phyloP scores from a whole-genome alignment of 1,140 invertebrate species.

The Drosophila tsacasi region DNA sequence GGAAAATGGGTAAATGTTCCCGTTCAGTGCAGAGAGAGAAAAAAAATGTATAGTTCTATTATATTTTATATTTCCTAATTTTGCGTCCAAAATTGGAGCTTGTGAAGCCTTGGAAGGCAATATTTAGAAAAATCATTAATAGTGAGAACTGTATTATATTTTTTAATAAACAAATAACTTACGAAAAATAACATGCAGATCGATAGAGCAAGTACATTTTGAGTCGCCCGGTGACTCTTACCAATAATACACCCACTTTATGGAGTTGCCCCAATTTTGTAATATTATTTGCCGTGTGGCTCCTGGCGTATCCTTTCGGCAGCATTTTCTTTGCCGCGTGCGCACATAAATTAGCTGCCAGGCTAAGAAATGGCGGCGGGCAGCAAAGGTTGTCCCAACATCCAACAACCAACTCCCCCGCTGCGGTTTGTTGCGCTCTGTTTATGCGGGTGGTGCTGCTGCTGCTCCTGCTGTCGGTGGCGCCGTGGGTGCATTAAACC shows the following conservation, averaged over 20 bases:
- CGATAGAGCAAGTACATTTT: neutral
- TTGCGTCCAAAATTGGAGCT: neutral
- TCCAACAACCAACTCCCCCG: slow-evolving; percentile 30
- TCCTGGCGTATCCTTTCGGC: slow-evolving; percentile 70
- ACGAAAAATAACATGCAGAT: neutral
- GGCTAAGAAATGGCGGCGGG: slow-evolving; percentile 77
- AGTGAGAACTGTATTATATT: neutral
- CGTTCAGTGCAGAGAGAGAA: slow-evolving; percentile 13
- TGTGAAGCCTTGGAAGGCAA: neutral
- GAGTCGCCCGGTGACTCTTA: too few species aligned
- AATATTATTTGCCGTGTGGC: slow-evolving; percentile 40
- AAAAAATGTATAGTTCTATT: neutral
- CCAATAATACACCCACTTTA: neutral
- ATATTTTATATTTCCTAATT: neutral
- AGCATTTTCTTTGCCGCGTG: slow-evolving; percentile 77
- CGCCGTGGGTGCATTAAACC: slow-evolving; percentile 73
- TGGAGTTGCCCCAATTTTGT: slow-evolving; percentile 3
- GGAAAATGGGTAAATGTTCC: slow-evolving; percentile 40
- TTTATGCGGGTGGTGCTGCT: slow-evolving; percentile 70
- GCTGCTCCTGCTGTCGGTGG: slow-evolving; percentile 17
- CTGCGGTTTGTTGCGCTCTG: slow-evolving; percentile 78
- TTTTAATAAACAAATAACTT: neutral
- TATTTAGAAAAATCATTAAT: neutral
- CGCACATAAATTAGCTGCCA: slow-evolving; percentile 83
- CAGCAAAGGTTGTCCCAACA: slow-evolving; percentile 72